Conservation (phyloP, 2,888 invertebrate genomes). For the Tribolium freemani region DNA sequence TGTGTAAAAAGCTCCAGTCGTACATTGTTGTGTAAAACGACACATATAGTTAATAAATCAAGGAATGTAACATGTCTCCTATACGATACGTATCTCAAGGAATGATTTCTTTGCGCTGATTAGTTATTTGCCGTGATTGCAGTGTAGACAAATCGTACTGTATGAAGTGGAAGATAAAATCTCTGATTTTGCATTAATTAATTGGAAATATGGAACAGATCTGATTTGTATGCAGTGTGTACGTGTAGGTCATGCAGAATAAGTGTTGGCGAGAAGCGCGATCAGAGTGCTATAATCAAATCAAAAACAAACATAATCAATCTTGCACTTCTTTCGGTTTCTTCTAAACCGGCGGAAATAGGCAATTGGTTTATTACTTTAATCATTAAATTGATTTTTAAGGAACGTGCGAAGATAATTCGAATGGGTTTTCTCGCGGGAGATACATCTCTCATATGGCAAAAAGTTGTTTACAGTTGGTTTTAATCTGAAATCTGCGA, state of each 20-base stretch:
- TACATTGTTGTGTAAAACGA: conserved; percentile 31
- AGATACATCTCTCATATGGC: conserved; percentile 7
- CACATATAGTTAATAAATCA: conserved; percentile 27
- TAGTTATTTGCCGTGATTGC: conserved; percentile 50
- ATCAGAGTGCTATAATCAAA: background rate
- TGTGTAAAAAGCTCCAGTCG: background rate
- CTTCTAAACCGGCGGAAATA: background rate
- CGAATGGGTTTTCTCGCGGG: background rate
- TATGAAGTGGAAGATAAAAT: conserved; percentile 49
- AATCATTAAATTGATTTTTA: background rate
- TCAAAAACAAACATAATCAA: background rate
- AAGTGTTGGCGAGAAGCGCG: conserved; percentile 12
- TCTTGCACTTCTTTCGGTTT: background rate
- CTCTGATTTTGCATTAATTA: conserved; percentile 39
- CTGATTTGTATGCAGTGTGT: conserved; percentile 34
- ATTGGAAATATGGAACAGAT: conserved; percentile 40
- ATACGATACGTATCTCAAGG: conserved; percentile 42
- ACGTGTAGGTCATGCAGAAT: background rate
- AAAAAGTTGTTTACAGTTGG: conserved; percentile 48
- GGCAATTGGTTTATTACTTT: background rate
- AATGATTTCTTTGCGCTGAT: conserved; percentile 51
- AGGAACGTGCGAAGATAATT: conserved; percentile 1
- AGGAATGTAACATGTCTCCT: conserved; percentile 13
- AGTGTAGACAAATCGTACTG: conserved; percentile 55
- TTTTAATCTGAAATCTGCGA: conserved; percentile 47